Percentiles rank a stretch among this genome's conserved stretches.
Conservation (phyloP, 1,140 invertebrate species). For the Helicoverpa armigera region DNA sequence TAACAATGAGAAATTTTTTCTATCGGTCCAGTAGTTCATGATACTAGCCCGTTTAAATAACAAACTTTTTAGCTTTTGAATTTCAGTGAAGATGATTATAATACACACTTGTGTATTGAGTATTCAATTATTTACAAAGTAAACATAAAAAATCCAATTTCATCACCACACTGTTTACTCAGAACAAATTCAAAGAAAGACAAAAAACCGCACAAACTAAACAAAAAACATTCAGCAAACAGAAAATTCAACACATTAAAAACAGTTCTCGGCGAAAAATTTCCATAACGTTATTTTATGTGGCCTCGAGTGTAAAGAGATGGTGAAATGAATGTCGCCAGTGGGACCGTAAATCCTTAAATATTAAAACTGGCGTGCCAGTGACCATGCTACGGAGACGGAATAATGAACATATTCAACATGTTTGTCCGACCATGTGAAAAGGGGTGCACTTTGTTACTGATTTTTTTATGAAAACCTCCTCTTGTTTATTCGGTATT, state of each 20-base stretch:
- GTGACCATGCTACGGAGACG: conserved; percentile 56
- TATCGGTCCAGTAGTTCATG: too few species aligned
- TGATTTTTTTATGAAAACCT: conserved; percentile 48
- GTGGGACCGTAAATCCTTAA: conserved; percentile 67
- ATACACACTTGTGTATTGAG: neutral
- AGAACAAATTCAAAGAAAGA: too few species aligned
- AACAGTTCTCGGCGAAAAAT: conserved; percentile 27
- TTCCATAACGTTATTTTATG: conserved; percentile 44
- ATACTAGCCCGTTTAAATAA: too few species aligned
- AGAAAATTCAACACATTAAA: conserved; percentile 32
- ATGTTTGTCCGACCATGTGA: conserved; percentile 33
- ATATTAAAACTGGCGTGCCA: conserved; percentile 67
- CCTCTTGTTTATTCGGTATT: conserved; percentile 1
- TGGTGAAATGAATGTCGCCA: conserved; percentile 66
- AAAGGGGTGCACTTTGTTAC: conserved; percentile 38
- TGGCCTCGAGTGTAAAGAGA: conserved; percentile 53
- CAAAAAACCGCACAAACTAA: too few species aligned
- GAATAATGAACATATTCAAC: conserved; percentile 58
- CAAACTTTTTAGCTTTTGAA: too few species aligned
- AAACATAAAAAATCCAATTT: neutral
- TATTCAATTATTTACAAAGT: neutral
- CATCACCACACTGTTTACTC: too few species aligned
- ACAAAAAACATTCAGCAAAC: neutral
- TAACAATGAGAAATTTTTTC: too few species aligned
- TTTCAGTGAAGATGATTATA: neutral